Evolutionary conservation across 2,797 vertebrate species (phyloP).

Genomic region (Notamacropus eugenii): DNA sequence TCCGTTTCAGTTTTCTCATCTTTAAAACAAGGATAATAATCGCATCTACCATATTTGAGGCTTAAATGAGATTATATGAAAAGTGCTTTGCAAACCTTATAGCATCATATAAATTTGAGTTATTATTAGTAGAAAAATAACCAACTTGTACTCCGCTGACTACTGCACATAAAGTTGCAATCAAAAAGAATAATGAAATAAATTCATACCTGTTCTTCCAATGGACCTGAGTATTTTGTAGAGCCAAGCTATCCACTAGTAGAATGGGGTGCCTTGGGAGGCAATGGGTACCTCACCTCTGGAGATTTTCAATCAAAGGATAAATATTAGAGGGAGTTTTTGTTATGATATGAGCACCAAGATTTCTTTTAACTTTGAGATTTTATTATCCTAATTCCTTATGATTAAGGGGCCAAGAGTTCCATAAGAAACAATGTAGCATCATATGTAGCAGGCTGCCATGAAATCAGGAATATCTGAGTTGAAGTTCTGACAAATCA

Average conservation of each 20-base stretch:
- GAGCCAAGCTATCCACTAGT: neutral
- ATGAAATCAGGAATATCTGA: neutral
- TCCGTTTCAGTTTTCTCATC: neutral
- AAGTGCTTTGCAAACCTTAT: neutral
- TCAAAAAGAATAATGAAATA: constrained; percentile 63
- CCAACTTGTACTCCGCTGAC: constrained; percentile 20
- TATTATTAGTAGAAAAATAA: constrained; percentile 66
- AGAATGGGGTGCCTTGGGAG: neutral
- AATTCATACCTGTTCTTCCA: constrained; percentile 54
- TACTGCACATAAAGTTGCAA: constrained; percentile 60
- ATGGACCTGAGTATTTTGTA: constrained; percentile 54
- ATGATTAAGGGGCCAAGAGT: neutral
- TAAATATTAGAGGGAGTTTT: neutral
- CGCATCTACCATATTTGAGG: neutral
- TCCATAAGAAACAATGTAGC: neutral
- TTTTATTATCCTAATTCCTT: neutral
- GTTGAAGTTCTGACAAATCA: neutral
- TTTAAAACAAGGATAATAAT: neutral
- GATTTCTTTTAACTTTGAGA: neutral
- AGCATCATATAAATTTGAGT: neutral
- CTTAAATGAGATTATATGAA: neutral
- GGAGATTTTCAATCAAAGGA: neutral
- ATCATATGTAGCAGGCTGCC: neutral
- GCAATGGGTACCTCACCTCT: neutral
- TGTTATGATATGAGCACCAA: neutral